Evolutionary conservation across 2,797 vertebrate genomes (phyloP), one percentile per base, ranked within the genome.

Genomic region (Loriculus beryllinus): DNA sequence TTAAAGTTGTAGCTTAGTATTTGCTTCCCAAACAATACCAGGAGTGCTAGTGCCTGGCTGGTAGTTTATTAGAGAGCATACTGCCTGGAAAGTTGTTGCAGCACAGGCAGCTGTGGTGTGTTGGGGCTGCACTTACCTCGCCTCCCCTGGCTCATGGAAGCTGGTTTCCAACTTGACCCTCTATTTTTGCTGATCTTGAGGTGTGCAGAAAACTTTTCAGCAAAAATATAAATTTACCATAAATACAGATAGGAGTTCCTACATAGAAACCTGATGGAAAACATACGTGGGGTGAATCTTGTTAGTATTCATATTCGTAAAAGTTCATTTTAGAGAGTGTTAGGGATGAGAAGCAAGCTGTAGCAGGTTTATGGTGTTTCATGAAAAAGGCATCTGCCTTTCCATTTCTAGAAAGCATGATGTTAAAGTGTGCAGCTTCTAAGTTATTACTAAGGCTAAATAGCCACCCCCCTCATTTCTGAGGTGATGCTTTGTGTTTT

Each of bases 401-500:
- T 90, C 37, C 17, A 4, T 79, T 91, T 91, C 76, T 88, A 54
- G 77, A 86, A 92, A 96, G 60, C 51, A 12, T 67, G 60, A 75
- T 88, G 25, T 71, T 94, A 62, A 93, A 84, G 33, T 28, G 22
- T 90, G 57, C 4, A 6, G 56, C 82, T 92, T 94, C 84, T 91
- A 82, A 91, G 76, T 91, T 64, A 94, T 71, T 92, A 39, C 33
- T 72, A 25, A 68, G 52, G 33, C 49, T 89, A 1, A 60, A 65
- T 91, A 85, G 71, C 93, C 47, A 29, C 22, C 45, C 13, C 10
- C 5, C 29, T 87, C 9, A 0, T 88, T 92, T 90, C 82, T 71
- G 45, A 81, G 23, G 57, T 82, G 75, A 68, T 71, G 62, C n/a
- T 64, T 82, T 86, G n/a, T 92, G 80, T 68, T 93, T 92, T 79